Evolutionary conservation across 2,888 invertebrate genomes (phyloP), one percentile per base, ranked within the genome.

Genomic region (Ormyrus labotus): DNA sequence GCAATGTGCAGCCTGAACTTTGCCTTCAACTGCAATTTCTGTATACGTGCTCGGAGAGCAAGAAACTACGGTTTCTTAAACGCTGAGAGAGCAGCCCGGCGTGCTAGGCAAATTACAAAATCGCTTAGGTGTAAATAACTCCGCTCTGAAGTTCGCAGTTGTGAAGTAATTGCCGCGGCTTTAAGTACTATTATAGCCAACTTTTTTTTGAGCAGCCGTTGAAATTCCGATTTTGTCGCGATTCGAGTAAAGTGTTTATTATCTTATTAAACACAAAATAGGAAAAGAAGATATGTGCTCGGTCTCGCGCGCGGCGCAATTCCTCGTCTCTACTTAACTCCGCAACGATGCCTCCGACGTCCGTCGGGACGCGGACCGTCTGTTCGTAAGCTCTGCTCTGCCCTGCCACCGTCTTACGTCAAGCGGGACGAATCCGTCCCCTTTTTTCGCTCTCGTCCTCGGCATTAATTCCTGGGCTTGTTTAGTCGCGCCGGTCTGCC

Each of bases 401-500:
- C 34, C 34, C 34, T 34, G n/a, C 34, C 34, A 4, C 34, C 34
- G 34, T 4, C 34, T 34, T 34, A 34, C 34, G 0, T 4, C 34
- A 34, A 34, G 34, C 34, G 34, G 34, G 34, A 34, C 34, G 34
- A 34, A 34, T 34, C 34, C 34, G 4, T 34, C 34, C 34, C 34
- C 34, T 2, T 34, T 34, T 34, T 34, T 19, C 19, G 19, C 19
- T 1, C 19, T 19, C 19, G 19, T 19, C 19, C 19, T 19, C 19
- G 19, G 19, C 13, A 57, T 57, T 57, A n/a, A 57, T 57, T 57
- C n/a, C 13, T 53, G 34, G 5, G n/a, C 48, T n/a, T 53, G 45
- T 81, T 6, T 90, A 96, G 96, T 94, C 91, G 93, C 94, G 19
- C 96, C 96, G 11, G 93, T 95, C 13, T 96, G 96, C 86, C 93